Base-by-base conservation (phyloP, 2,113 vertebrate genomes). In the Ceyx cyanopectus region DNA sequence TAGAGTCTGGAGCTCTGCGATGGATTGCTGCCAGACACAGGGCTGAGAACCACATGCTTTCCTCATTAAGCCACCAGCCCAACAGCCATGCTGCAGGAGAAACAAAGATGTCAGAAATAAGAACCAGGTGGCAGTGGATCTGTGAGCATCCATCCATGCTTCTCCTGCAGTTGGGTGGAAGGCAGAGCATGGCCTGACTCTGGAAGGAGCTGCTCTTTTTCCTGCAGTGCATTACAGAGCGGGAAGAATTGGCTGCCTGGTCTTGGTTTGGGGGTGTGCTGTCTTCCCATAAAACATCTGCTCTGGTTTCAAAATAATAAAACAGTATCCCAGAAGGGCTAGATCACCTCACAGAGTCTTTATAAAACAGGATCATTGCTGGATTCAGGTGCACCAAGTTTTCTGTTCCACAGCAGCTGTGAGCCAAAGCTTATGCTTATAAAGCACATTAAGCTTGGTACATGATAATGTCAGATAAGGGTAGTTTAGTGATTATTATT, bases 41-140 rank as follows among this genome's bases (percentile, higher is more conserved):
- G 40, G 65, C 83, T 77, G 87, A 88, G 78, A 95, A 21, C 72
- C 85, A 67, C 81, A 53, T 48, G 86, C 60, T 87, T 87, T 89
- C 73, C 62, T 75, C 86, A 67, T 84, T 22, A 48, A 91, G 66
- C 88, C 81, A 66, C 81, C 77, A 75, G 74, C 75, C 78, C 85
- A 85, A 73, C 3, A 70, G 74, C 89, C 32, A 1, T 29, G 60
- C 81, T 95, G 81, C 21, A 69, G 61, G 57, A 81, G 69, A 80
- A 14, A 57, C 15, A 87, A 61, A 53, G 41, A 48, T 32, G 37
- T 76, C 88, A 94, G 77, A 74, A 78, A 7, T 19, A 46, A 57
- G 85, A 84, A 85, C 24, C 78, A 91, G 86, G 86, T 83, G 89
- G 63, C 53, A 60, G 60, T 11, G 66, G 26, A 65, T 83, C 53